These are phyloP conservation scores for Parazoanthus swiftii DNA, from an alignment of 92 coral and sea anemone species.

Conservation along the genomic window DNA sequence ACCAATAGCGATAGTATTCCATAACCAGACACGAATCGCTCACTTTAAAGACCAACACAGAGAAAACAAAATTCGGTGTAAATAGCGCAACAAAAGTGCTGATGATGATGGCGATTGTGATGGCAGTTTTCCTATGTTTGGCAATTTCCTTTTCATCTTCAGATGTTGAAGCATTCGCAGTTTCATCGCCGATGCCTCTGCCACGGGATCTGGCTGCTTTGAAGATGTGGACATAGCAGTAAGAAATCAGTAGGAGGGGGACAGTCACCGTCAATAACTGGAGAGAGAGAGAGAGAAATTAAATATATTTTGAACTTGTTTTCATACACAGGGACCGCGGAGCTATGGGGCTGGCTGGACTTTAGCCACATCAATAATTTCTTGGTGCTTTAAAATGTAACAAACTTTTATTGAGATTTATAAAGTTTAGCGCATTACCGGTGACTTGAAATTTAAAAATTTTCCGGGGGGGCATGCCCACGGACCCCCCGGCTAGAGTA, in stretches of 20 bases:
- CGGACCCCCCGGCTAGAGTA: too few relatives aligned
- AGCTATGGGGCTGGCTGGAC: too few relatives aligned
- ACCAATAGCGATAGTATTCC: conserved; percentile 43
- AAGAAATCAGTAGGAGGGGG: conserved; percentile 31
- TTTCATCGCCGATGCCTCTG: conserved; percentile 26
- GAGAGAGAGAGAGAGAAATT: background rate
- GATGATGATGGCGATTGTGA: conserved; percentile 44
- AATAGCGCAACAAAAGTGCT: conserved; percentile 36
- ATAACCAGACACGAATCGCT: conserved; percentile 32
- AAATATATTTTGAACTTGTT: background rate
- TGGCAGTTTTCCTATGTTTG: conserved; percentile 40
- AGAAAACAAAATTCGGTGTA: conserved; percentile 50
- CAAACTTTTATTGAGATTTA: too few relatives aligned
- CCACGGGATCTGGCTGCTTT: conserved; percentile 45
- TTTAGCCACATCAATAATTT: too few relatives aligned
- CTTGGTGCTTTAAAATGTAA: too few relatives aligned
- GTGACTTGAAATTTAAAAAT: too few relatives aligned
- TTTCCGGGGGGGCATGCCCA: too few relatives aligned
- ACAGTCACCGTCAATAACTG: conserved; percentile 35
- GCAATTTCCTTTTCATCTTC: conserved; percentile 25
- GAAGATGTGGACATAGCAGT: conserved; percentile 46
- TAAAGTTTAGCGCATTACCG: too few relatives aligned
- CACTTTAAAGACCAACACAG: conserved; percentile 35
- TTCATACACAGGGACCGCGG: too few relatives aligned
- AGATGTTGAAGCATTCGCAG: background rate